phyloP scores from a whole-genome alignment of 1,140 invertebrate species.

The Brachionus asplanchnoidis region DNA sequence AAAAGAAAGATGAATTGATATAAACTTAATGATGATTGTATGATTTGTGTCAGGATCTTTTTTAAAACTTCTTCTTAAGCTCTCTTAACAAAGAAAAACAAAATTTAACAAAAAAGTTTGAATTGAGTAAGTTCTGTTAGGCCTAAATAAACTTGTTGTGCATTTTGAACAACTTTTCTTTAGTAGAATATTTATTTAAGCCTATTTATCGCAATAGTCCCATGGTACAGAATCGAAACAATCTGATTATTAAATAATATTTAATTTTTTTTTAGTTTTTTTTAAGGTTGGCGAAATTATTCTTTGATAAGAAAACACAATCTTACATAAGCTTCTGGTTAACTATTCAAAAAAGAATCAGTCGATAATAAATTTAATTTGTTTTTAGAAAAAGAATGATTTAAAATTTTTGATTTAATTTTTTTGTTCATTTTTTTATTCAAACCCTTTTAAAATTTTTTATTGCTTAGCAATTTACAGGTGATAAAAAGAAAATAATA shows the following conservation, averaged over 20 bases:
- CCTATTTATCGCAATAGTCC: not conserved
- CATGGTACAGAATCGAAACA: not conserved
- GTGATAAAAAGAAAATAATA: not conserved
- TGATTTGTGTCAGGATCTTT: not conserved
- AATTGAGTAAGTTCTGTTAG: not conserved
- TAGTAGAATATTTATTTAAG: not conserved
- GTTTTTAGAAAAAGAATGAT: not conserved
- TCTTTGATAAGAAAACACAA: not conserved
- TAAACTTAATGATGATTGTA: not conserved
- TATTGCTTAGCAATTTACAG: not conserved
- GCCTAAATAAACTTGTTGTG: conserved; percentile 8
- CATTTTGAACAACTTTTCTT: not conserved
- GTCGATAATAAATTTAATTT: conserved; percentile 17
- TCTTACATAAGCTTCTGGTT: not conserved
- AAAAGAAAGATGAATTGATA: conserved; percentile 23
- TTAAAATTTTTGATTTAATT: conserved; percentile 6
- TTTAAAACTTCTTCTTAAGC: not conserved
- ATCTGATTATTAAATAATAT: conserved; percentile 12
- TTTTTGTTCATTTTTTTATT: not conserved
- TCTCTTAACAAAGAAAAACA: not conserved
- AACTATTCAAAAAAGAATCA: not conserved
- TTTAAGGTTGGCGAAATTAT: not conserved
- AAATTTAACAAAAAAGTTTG: not conserved
- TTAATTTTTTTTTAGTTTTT: not conserved
- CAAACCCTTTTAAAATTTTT: not conserved